Base-by-base conservation (phyloP, 1,140 invertebrate genomes). In the Neelides sp. region DNA sequence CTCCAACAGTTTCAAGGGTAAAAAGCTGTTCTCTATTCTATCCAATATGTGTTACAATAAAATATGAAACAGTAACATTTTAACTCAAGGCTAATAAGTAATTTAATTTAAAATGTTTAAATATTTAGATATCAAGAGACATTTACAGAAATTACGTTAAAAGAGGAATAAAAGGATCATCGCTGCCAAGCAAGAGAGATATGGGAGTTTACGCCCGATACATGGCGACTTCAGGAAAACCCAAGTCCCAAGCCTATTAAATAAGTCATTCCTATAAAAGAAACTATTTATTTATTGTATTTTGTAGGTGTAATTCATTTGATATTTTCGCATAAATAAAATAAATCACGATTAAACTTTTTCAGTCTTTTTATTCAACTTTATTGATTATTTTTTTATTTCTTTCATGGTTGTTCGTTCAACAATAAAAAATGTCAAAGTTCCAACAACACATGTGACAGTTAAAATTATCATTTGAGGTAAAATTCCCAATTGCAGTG, bases 131-230 rank as follows among this genome's bases (percentile, higher is more conserved):
- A 10, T 74, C 75, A 58, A 67, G 72, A 45, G 74, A 74, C 57
- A 75, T 84, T 53, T 85, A 85, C 63, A 68, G 73, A 15, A 73
- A 78, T 41, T 85, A 83, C 58, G 69, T 82, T 7, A 66, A 71
- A 35, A 62, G 63, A 46, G 66, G 64, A 13, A 48, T 48, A 19
- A 52, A 64, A 40, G 74, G 74, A 2, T 68, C 72, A 43, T 65
- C 61, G 2, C 50, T 57, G 26, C 71, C 71, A 44, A 65, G 55
- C 48, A 54, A 65, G 28, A 63, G 52, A 8, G 66, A 73, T 52
- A 58, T 72, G 41, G 63, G 50, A 46, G 50, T 70, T 8, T 75
- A 74, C 58, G 63, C 68, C 54, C 56, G 58, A 44, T 72, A 68
- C 57, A 58, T 63, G 8, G 35, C 45, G 1, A 59, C 60, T 40